phyloP scores from a whole-genome alignment of 2,797 vertebrate species.

The Antennarius maculatus region DNA sequence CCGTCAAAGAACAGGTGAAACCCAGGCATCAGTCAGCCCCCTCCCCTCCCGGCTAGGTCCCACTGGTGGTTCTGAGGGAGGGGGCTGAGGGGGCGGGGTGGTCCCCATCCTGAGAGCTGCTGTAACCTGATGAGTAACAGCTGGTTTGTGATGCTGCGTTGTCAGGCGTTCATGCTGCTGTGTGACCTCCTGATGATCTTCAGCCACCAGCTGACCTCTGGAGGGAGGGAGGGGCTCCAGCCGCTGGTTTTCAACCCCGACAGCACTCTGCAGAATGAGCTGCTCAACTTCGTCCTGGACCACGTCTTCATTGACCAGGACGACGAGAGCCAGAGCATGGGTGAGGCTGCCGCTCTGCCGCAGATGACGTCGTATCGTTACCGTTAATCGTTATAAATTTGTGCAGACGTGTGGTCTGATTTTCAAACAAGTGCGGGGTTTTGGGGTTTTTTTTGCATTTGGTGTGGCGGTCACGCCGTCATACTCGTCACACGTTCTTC shows the following conservation, averaged over 20 bases:
- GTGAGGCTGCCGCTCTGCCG: constrained; percentile 70
- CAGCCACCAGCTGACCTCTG: constrained; percentile 94
- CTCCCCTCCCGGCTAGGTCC: no score
- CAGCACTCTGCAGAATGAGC: constrained; percentile 92
- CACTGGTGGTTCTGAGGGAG: no score
- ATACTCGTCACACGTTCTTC: no score
- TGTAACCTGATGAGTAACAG: neutral
- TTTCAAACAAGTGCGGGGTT: no score
- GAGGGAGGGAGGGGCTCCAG: constrained; percentile 92
- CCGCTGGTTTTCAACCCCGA: constrained; percentile 98
- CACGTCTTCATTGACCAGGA: constrained; percentile 99
- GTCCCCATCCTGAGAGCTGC: neutral
- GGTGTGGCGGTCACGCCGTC: no score
- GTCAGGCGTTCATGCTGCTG: constrained; percentile 97
- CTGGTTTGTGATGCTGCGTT: neutral
- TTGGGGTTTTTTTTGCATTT: no score
- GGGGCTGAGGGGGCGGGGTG: no score
- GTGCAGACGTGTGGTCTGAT: no score
- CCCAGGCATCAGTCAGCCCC: neutral
- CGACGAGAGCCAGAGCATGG: constrained; percentile 99
- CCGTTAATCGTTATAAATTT: no score
- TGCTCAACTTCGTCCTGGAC: constrained; percentile 97
- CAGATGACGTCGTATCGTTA: no score
- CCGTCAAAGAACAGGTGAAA: constrained; percentile 96
- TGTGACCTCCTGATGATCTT: constrained; percentile 99